phyloP scores from a whole-genome alignment of 2,113 vertebrate species.

The Scopus umbretta region DNA sequence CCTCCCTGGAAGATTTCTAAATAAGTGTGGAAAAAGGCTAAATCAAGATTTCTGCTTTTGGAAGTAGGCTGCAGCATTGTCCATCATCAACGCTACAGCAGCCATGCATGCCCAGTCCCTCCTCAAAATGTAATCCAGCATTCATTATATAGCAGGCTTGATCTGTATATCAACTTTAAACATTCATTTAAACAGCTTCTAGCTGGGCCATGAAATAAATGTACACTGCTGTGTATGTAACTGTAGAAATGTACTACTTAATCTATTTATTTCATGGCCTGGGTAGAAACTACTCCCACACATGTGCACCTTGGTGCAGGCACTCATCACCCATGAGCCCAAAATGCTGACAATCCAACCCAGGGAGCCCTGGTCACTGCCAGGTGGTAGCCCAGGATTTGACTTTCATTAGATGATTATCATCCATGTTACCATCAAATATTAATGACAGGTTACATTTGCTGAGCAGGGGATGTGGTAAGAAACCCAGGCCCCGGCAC shows the following conservation, averaged over 20 bases:
- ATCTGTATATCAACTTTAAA: background rate
- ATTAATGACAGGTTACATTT: background rate
- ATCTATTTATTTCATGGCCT: background rate
- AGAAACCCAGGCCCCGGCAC: background rate
- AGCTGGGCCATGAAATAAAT: background rate
- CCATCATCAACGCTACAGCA: background rate
- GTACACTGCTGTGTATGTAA: background rate
- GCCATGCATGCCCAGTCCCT: background rate
- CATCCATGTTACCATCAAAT: background rate
- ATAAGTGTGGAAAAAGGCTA: background rate
- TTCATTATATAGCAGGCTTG: background rate
- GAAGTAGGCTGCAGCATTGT: background rate
- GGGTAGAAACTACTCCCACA: background rate
- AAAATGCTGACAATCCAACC: rapidly evolving
- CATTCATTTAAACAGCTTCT: background rate
- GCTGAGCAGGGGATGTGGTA: background rate
- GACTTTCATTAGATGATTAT: too few species aligned
- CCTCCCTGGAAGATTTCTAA: background rate
- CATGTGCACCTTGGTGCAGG: too few species aligned
- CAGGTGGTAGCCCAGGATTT: background rate
- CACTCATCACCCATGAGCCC: background rate
- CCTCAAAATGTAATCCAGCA: background rate
- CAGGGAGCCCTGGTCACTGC: background rate
- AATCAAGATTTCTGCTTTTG: background rate
- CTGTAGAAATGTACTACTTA: background rate